phyloP scores from a whole-genome alignment of 2,113 vertebrate species.

The Pimephales promelas region DNA sequence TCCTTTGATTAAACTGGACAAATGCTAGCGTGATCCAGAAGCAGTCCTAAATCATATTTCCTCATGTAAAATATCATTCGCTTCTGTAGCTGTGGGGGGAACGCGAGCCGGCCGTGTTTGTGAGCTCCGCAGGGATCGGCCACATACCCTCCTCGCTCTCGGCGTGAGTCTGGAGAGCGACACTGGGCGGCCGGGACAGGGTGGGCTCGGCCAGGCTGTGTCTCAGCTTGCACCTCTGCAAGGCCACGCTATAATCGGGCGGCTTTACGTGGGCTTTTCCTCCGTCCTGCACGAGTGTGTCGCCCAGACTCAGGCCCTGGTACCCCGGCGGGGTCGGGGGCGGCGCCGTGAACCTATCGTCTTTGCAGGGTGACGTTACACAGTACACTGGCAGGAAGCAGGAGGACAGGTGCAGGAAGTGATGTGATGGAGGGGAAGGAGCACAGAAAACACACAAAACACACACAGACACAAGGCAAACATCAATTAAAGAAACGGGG shows the following conservation, averaged over 20 bases:
- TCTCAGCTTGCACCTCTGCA: conserved; percentile 95
- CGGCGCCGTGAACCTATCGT: conserved; percentile 93
- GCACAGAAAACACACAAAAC: conserved; percentile 53
- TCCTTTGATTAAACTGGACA: too few species aligned
- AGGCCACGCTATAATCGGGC: conserved; percentile 95
- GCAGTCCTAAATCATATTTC: background rate
- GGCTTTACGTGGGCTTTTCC: conserved; percentile 88
- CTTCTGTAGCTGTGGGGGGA: background rate
- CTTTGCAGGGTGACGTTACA: conserved; percentile 94
- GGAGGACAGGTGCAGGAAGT: conserved; percentile 41
- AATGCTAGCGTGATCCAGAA: too few species aligned
- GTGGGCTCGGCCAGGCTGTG: conserved; percentile 75
- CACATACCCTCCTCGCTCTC: conserved; percentile 94
- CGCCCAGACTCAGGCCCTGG: conserved; percentile 93
- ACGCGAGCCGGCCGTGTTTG: background rate
- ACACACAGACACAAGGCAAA: conserved; percentile 54
- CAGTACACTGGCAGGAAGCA: conserved; percentile 88
- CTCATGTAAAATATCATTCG: background rate
- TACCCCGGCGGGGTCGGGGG: conserved; percentile 97
- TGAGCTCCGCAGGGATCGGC: background rate
- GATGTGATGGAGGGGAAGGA: conserved; percentile 71
- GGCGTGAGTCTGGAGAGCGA: conserved; percentile 68
- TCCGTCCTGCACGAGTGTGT: conserved; percentile 72
- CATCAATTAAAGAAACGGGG: conserved; percentile 67
- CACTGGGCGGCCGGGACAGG: conserved; percentile 65